phyloP scores from a whole-genome alignment of 1,140 invertebrate species.

The Eumaeus atala region DNA sequence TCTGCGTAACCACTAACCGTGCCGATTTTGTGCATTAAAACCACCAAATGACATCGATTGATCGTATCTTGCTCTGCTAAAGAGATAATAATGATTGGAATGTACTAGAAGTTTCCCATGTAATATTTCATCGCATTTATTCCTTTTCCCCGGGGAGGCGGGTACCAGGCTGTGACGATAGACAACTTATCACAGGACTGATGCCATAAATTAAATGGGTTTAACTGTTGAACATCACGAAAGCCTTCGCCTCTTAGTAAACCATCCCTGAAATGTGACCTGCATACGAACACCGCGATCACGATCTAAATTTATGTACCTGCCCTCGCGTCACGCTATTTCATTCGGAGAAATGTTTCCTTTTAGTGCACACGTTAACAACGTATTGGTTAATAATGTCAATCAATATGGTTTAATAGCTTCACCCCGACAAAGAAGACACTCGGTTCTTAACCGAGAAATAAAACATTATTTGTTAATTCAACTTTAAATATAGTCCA shows the following conservation, averaged over 20 bases:
- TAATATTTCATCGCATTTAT: too few relatives aligned
- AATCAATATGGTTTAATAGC: neutral
- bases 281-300: constrained; percentile 11
- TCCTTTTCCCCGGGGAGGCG: neutral
- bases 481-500: too few relatives aligned
- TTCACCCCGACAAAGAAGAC: neutral
- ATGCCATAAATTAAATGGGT: constrained; percentile 19
- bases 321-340: constrained; percentile 2
- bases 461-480: too few relatives aligned
- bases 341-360: neutral
- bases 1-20: too few relatives aligned
- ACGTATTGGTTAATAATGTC: neutral
- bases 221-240: constrained; percentile 25
- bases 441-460: too few relatives aligned
- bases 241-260: constrained; percentile 19
- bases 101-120: too few relatives aligned
- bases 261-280: constrained; percentile 15
- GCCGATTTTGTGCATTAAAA: too few relatives aligned
- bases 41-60: too few relatives aligned
- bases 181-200: constrained; percentile 20
- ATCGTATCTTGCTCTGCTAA: too few relatives aligned
- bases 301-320: constrained; percentile 11
- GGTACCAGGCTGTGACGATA: neutral
- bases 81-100: too few relatives aligned
- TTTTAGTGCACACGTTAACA: constrained; percentile 5